Evolutionary conservation across 2,888 invertebrate genomes (phyloP).

Genomic region (Aleiodes leptofemur): DNA sequence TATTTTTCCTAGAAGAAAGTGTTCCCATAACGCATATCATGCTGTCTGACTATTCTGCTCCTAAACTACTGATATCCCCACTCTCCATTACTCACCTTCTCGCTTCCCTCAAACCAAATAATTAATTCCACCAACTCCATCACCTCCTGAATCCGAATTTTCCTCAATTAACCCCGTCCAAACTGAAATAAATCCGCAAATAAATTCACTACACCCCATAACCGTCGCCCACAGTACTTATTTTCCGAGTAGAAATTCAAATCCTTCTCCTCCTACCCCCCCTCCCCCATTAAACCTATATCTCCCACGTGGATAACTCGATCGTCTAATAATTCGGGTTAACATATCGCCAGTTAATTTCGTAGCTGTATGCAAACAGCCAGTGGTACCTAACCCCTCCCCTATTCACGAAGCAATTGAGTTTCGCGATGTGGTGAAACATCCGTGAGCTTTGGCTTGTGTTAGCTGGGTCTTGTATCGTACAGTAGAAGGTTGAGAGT

Average conservation of each 20-base stretch:
- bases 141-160: too few species aligned
- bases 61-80: too few species aligned
- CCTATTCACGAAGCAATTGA: background rate
- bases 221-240: background rate
- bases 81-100: too few species aligned
- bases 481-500: conserved; percentile 12
- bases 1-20: too few species aligned
- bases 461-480: background rate
- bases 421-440: conserved; percentile 14
- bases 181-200: too few species aligned
- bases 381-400: conserved; percentile 43
- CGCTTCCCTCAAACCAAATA: too few species aligned
- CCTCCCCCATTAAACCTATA: too few species aligned
- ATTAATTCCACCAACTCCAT: too few species aligned
- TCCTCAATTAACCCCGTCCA: too few species aligned
- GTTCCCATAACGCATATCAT: too few species aligned
- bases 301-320: conserved; percentile 22
- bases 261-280: too few species aligned
- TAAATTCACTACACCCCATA: background rate
- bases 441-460: conserved; percentile 3
- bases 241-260: background rate
- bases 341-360: conserved; percentile 51
- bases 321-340: conserved; percentile 50
- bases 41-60: too few species aligned
- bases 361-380: conserved; percentile 51